Base-by-base conservation (phyloP, 2,888 invertebrate species). In the Hartigia nigra region DNA sequence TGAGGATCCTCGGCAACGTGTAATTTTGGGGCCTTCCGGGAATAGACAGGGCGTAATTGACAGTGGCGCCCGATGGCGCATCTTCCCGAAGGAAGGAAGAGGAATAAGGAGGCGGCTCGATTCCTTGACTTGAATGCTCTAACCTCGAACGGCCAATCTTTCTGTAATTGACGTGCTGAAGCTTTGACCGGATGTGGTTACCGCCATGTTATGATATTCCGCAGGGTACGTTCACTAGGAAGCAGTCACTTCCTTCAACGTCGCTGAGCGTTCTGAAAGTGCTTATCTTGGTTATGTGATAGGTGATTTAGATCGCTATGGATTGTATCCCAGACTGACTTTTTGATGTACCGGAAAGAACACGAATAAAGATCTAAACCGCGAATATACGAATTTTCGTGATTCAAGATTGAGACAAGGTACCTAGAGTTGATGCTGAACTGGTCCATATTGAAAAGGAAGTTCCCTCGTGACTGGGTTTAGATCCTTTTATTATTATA, bases 11-110 rank as follows among this genome's bases (percentile, higher is more conserved):
- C 55, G 55, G 55, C 23, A 55, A 55, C 82, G 83, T 87, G 83
- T 87, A 87, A 87, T 88, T 88, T 88, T 77, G 85, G 86, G 72
- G 81, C 87, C 88, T 88, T 88, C 88, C 87, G 86, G 87, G 88
- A 88, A 88, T 86, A 86, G 87, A 85, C 85, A 83, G 87, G 85
- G 85, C 82, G 83, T 88, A 88, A 88, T 88, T 88, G 88, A 88
- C 85, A 88, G 86, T 84, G 87, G 86, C 86, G 87, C 86, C 83
- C 55, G 55, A 55, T 55, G 55, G 55, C 55, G 55, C 55, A 55
- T 55, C 55, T 55, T 55, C 23, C 9, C 23, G 23, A 70, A 76
- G 76, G 69, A 36, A 74, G 31, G 31, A 70, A 70, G 77, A 79
- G 34, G 34, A 37, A 70, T 39, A 77, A 39, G 78, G 77, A 75